Base-by-base conservation (phyloP, 2,113 vertebrate species). In the Pterocles gutturalis region DNA sequence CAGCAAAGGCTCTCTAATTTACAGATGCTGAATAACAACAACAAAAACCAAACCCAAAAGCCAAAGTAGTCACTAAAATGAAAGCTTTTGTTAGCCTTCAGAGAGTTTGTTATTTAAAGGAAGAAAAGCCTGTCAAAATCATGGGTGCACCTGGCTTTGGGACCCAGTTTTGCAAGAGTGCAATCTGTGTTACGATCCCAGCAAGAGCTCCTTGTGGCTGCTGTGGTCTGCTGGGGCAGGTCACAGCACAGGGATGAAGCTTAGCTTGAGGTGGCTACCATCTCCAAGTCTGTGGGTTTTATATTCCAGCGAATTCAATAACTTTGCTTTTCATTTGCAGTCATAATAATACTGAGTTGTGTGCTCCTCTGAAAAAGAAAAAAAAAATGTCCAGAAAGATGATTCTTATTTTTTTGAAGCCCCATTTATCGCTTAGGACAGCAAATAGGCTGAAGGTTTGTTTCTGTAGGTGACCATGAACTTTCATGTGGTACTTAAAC, bases 291-390 rank as follows among this genome's bases (percentile, higher is more conserved):
- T 26, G 16, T 29, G 67, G 28, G 17, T 45, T 89, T 72, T 90
- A 13, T 80, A 45, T 41, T 79, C 45, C 34, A 83, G 11, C 26
- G 71, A 57, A 48, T 86, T 89, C 9, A 5, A 21, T 38, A 36
- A 29, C 34, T 70, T 70, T 28, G n/a, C 67, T 53, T 53, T 71
- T 53, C 48, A 29, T 71, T 71, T 71, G 34, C 67, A 38, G 45
- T 95, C 15, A 17, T 54, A 81, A 24, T 62, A 92, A 57, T 61
- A 38, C 46, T 88, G 53, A 97, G 78, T 87, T 92, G 29, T 66
- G 41, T 84, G 55, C 79, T 94, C 61, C 41, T 84, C 87, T 43
- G 69, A 82, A 72, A 69, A 16, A 17, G 67, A 82, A 77, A 73
- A 53, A 20, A 17, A 3, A 13, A 22, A 69, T 85, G n/a, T 77